A percentile compares a stretch with the other conserved stretches of the same genome.
phyloP scores from a whole-genome alignment of 2,888 invertebrate genomes.

The Baccha elongata region DNA sequence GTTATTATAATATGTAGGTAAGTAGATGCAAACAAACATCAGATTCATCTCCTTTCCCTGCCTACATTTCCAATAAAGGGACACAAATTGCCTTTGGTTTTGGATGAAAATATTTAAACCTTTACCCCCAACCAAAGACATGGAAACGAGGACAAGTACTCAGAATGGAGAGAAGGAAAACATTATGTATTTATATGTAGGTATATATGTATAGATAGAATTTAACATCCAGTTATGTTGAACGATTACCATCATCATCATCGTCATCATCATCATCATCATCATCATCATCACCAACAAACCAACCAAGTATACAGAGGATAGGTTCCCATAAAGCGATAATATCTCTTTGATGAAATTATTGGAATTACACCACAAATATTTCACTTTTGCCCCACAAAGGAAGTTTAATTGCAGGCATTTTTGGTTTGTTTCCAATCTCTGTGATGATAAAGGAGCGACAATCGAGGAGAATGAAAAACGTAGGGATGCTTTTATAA shows the following conservation, averaged over 20 bases:
- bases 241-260: slow-evolving; percentile 29
- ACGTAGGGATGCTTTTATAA: not conserved
- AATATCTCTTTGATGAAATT: slow-evolving; percentile 72
- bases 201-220: not conserved
- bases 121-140: slow-evolving; percentile 12
- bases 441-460: not conserved
- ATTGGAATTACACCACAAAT: slow-evolving; percentile 72
- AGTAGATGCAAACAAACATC: not conserved
- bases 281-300: slow-evolving; percentile 11
- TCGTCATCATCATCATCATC: slow-evolving; percentile 1
- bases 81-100: slow-evolving; percentile 27
- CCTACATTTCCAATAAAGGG: slow-evolving; percentile 3
- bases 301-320: slow-evolving; percentile 8
- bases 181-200: not conserved
- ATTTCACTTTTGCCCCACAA: slow-evolving; percentile 69
- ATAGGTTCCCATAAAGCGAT: slow-evolving; percentile 63
- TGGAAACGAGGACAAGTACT: not conserved
- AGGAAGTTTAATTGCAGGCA: slow-evolving; percentile 70
- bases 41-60: not conserved
- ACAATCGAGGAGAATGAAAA: not conserved
- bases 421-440: slow-evolving; percentile 42
- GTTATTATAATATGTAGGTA: slow-evolving; percentile 19
- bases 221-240: slow-evolving; percentile 3
- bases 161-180: not conserved
- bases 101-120: slow-evolving; percentile 31